Evolutionary conservation across 1,140 invertebrate species (phyloP), one percentile per base, ranked within the genome.

Genomic region (Contarinia nasturtii): DNA sequence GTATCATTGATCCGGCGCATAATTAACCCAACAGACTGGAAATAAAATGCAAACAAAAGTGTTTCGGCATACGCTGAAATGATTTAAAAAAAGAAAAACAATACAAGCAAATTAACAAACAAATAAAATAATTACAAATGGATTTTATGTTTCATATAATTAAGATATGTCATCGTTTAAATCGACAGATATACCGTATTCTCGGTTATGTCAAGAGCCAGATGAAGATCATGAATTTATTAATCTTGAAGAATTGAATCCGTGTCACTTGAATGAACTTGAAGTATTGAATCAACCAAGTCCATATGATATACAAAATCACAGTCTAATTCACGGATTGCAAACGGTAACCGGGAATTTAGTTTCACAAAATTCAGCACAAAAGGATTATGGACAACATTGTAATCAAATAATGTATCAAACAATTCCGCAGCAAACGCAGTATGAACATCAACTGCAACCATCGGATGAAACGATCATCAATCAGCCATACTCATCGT

Each of bases 181-280:
- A 27, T 27, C 27, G 27, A 27, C 27, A 21, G 46, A 47, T 47
- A 21, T 38, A 22, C 36, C 46, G 20, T 47, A 37, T 21, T 47
- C 46, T 18, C 15, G 34, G 8, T 21, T 47, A 40, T 33, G 36
- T 14, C 46, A 47, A 18, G 46, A 37, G 18, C 33, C 33, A 11
- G 46, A 47, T 21, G 46, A 47, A 36, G 34, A 37, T 7, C 33
- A 20, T 20, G 46, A 47, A 47, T 47, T 47, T 40, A 12, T 47
- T 7, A 40, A 21, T 33, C 34, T 47, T 4, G 34, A 38, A 8
- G 46, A 47, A 15, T 47, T 47, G 17, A 47, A 47, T 8, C 33
- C 45, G 10, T 34, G 22, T 15, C 45, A 47, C 5, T 40, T 38
- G 20, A 47, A 18, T 21, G 41, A 43, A 19, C 18, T 20, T 7